Evolutionary conservation across 2,797 vertebrate species (phyloP).

Genomic region (Arrhamphus sclerolepis): DNA sequence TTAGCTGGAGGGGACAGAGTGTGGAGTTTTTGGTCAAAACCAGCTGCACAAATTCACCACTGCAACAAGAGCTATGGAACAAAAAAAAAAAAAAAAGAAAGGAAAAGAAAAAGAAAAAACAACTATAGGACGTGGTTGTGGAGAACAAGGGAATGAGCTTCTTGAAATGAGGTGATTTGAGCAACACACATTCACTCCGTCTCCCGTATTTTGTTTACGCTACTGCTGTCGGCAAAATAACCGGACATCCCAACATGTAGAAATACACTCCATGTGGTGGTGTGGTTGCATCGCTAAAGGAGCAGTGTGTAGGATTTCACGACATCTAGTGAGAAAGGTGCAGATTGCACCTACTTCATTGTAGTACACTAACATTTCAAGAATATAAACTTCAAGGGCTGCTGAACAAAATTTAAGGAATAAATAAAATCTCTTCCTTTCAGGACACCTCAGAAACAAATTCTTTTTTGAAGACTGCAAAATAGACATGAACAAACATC

Average conservation of each 20-base stretch:
- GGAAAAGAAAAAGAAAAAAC: no score
- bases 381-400: background rate
- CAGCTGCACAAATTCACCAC: conserved; percentile 21
- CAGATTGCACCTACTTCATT: no score
- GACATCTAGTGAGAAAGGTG: no score
- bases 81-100: no score
- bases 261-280: background rate
- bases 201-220: background rate
- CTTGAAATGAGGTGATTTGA: conserved; percentile 5
- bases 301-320: background rate
- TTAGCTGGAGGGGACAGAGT: conserved; percentile 6
- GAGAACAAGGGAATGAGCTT: background rate
- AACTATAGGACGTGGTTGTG: background rate
- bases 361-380: no score
- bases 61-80: conserved; percentile 6
- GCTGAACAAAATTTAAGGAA: background rate
- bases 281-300: background rate
- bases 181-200: background rate
- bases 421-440: background rate
- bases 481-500: background rate
- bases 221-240: conserved; percentile 5
- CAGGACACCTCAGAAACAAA: background rate
- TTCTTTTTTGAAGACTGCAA: background rate
- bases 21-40: conserved; percentile 20
- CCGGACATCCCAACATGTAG: background rate